phyloP scores from a whole-genome alignment of 1,140 invertebrate genomes.

The Drosophila nasuta region DNA sequence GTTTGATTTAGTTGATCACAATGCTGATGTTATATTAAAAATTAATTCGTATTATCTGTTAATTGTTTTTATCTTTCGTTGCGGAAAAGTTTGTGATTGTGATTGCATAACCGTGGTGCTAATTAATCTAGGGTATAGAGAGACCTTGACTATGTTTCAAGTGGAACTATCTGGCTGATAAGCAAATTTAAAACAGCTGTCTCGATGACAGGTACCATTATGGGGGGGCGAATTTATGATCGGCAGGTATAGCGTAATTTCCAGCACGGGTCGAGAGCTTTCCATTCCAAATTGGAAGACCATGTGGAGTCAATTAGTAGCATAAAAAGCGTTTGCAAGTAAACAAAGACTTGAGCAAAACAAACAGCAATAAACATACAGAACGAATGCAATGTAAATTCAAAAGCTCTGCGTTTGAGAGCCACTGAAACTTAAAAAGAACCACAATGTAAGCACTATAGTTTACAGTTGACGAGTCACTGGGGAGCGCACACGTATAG shows the following conservation, averaged over 20 bases:
- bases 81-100: conserved; percentile 38
- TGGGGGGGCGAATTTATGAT: conserved; percentile 29
- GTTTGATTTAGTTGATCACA: conserved; percentile 15
- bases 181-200: conserved; percentile 36
- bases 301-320: conserved; percentile 2
- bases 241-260: conserved; percentile 27
- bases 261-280: conserved; percentile 53
- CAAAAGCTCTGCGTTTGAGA: conserved; percentile 23
- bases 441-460: neutral
- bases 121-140: conserved; percentile 12
- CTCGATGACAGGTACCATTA: neutral
- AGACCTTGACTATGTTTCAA: conserved; percentile 14
- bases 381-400: neutral
- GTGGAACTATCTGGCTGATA: conserved; percentile 29
- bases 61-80: conserved; percentile 36
- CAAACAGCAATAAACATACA: conserved; percentile 43
- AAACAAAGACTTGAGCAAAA: conserved; percentile 69
- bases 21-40: conserved; percentile 36
- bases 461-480: conserved; percentile 11
- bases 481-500: neutral
- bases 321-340: conserved; percentile 38
- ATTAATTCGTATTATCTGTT: conserved; percentile 31
- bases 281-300: conserved; percentile 29
- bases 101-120: conserved; percentile 54
- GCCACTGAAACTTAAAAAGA: neutral